phyloP scores from a whole-genome alignment of 2,113 vertebrate genomes.

The Alouatta palliata region DNA sequence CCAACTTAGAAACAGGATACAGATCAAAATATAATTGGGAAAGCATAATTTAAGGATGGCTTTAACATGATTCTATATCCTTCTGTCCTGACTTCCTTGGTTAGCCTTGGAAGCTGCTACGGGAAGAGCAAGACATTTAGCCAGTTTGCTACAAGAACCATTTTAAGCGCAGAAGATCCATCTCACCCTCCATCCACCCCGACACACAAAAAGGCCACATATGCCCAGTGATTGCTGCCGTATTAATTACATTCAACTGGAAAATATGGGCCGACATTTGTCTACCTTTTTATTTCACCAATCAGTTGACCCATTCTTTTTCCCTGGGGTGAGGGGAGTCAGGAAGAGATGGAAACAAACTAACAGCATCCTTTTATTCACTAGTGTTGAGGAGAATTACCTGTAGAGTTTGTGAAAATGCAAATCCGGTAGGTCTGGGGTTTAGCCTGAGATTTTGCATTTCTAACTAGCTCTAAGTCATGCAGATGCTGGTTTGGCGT shows the following conservation, averaged over 20 bases:
- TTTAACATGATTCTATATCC: neutral
- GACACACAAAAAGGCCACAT: neutral
- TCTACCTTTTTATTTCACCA: neutral
- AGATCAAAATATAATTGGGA: neutral
- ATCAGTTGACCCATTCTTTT: neutral
- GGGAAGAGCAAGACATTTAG: neutral
- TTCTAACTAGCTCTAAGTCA: neutral
- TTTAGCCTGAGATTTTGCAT: neutral
- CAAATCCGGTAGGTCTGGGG: accelerated
- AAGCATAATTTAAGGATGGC: neutral
- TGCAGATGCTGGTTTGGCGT: neutral
- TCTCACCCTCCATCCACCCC: accelerated
- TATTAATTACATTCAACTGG: neutral
- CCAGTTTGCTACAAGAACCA: neutral
- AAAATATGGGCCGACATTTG: neutral
- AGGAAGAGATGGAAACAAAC: neutral
- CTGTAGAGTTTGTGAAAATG: neutral
- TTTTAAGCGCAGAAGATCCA: neutral
- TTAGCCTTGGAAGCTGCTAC: neutral
- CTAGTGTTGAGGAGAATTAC: neutral
- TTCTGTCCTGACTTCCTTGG: neutral
- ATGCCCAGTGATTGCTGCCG: neutral
- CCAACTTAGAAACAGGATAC: neutral
- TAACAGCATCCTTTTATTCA: neutral
- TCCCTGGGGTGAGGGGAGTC: neutral